These are phyloP conservation scores for Australoheros facetus DNA, from an alignment of 2,797 vertebrate species.

Conservation along the genomic window DNA sequence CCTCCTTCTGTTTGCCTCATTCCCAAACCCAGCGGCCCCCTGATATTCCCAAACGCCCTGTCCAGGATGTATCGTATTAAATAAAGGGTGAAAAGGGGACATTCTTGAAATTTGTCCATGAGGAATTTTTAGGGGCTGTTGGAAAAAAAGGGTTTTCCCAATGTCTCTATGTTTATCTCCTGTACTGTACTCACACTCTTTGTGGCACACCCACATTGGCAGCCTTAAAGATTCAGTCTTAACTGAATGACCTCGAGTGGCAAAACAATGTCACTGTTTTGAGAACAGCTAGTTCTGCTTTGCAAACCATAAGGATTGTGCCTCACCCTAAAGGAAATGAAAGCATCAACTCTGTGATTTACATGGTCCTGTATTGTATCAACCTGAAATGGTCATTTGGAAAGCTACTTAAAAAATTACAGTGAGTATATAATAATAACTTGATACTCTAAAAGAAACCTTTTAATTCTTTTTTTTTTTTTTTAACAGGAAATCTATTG, in stretches of 20 bases:
- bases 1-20: conserved; percentile 53
- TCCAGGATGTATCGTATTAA: conserved; percentile 72
- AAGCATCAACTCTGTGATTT: conserved; percentile 17
- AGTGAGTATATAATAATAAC: background rate
- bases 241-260: conserved; percentile 50
- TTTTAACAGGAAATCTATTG: background rate
- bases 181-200: background rate
- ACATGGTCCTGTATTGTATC: background rate
- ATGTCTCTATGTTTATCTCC: conserved; percentile 5
- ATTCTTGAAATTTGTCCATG: conserved; percentile 50
- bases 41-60: conserved; percentile 62
- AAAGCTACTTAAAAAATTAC: background rate
- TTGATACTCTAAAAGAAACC: background rate
- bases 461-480: background rate
- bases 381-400: background rate
- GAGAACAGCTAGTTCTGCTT: conserved; percentile 31
- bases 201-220: background rate
- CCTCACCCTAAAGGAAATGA: conserved; percentile 46
- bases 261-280: conserved; percentile 62
- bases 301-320: conserved; percentile 24
- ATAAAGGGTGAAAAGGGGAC: conserved; percentile 54
- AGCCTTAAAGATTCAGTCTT: background rate
- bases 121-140: conserved; percentile 30
- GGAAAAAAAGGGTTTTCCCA: background rate
- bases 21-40: conserved; percentile 54